Evolutionary conservation across 1,140 invertebrate species (phyloP), one percentile per base, ranked within the genome.

Genomic region (Lamellibrachia luymesi): DNA sequence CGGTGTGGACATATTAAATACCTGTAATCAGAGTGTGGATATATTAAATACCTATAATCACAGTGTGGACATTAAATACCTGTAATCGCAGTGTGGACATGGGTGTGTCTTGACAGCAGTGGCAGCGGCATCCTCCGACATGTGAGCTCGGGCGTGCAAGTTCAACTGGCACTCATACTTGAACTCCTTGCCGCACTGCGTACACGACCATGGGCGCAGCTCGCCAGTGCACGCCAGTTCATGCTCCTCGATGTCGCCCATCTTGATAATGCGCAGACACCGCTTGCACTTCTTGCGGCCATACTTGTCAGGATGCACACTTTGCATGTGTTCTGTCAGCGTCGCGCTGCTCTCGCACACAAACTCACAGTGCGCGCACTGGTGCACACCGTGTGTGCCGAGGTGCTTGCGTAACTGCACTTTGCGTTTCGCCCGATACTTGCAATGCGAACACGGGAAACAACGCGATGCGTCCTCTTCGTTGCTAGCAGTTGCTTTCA

Each of bases 181-280:
- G 93, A 95, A 96, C 92, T 95, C 95, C 92, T 96, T 96, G 91
- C 94, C 93, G 93, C 95, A 96, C 93, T 94, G 94, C 51, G 94
- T 93, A 93, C 95, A 96, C 90, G 94, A 94, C 92, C 95, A 95
- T 52, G 94, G 94, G 64, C 94, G 94, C 56, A 95, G 94, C 56
- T 93, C 93, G 17, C 95, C 95, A 90, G 94, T 93, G 93, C 95
- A 96, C 22, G 93, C 93, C 50, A 94, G 93, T 90, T 95, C 94
- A 93, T 96, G 95, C 94, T 95, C 92, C 91, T 95, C 95, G 91
- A 95, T 92, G n/a, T 94, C 93, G 80, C 94, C 94, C 93, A 95
- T 95, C 91, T 95, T 94, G 90, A 95, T 94, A 91, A 95, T 95
- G 27, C 95, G 93, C 64, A 94, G 94, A 92, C 95, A 96, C 92